Percentiles rank a stretch among this genome's conserved stretches.
Evolutionary conservation across 2,888 invertebrate species (phyloP).

Genomic region (Rotaria sp.): DNA sequence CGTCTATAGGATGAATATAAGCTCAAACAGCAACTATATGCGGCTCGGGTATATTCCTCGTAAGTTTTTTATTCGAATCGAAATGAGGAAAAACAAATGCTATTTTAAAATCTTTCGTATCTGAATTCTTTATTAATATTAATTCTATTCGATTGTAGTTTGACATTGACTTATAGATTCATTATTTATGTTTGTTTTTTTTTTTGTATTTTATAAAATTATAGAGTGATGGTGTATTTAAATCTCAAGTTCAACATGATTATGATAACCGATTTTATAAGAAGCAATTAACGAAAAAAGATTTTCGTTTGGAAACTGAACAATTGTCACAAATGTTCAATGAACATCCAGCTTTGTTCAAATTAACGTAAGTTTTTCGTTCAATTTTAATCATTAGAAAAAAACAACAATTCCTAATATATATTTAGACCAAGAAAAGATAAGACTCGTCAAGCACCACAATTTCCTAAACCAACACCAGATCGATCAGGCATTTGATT

Average conservation of each 20-base stretch:
- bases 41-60: too few relatives aligned
- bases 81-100: too few relatives aligned
- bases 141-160: too few relatives aligned
- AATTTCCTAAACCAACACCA: background rate
- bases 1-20: too few relatives aligned
- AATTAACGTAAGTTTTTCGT: background rate
- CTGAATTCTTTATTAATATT: too few relatives aligned
- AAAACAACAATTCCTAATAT: background rate
- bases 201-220: background rate
- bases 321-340: background rate
- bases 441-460: background rate
- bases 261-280: constrained; percentile 10
- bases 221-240: background rate
- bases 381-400: background rate
- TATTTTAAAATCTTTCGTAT: too few relatives aligned
- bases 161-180: too few relatives aligned
- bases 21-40: too few relatives aligned
- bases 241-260: background rate
- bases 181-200: background rate
- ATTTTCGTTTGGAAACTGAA: constrained; percentile 15
- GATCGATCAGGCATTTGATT: constrained; percentile 9
- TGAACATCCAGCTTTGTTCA: background rate
- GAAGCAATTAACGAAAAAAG: constrained; percentile 5
- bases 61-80: too few relatives aligned
- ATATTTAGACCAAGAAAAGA: background rate